These are phyloP conservation scores for Spinus pinus DNA, from an alignment of 2,797 vertebrate species.

Conservation along the genomic window DNA sequence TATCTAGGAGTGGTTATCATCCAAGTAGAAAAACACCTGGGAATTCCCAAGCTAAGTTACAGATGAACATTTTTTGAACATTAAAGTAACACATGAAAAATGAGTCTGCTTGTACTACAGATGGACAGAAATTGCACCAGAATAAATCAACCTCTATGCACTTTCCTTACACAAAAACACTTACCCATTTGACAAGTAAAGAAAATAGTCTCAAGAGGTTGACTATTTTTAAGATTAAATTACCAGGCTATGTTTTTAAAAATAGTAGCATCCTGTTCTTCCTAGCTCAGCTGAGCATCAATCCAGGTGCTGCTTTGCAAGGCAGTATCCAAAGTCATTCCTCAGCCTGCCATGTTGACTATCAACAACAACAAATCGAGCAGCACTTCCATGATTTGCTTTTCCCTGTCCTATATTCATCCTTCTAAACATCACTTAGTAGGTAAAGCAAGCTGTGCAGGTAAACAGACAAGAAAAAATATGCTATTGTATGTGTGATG, in stretches of 20 bases:
- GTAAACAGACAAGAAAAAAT: background rate
- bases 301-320: background rate
- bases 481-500: background rate
- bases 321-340: background rate
- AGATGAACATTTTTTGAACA: background rate
- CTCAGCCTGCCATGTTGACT: background rate
- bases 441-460: background rate
- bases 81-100: background rate
- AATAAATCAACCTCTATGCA: background rate
- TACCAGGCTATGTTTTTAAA: background rate
- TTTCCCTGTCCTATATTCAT: background rate
- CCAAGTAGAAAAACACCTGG: background rate
- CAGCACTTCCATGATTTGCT: background rate
- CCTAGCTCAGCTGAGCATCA: background rate
- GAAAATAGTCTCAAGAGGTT: background rate
- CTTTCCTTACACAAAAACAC: background rate
- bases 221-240: background rate
- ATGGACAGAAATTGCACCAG: background rate
- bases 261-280: background rate
- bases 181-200: background rate
- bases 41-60: background rate
- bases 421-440: background rate
- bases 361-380: background rate
- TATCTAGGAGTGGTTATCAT: background rate
- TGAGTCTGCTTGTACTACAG: background rate